A percentile compares a stretch with the other conserved stretches of the same genome.
phyloP scores from a whole-genome alignment of 1,140 invertebrate genomes.

The Maniola jurtina region DNA sequence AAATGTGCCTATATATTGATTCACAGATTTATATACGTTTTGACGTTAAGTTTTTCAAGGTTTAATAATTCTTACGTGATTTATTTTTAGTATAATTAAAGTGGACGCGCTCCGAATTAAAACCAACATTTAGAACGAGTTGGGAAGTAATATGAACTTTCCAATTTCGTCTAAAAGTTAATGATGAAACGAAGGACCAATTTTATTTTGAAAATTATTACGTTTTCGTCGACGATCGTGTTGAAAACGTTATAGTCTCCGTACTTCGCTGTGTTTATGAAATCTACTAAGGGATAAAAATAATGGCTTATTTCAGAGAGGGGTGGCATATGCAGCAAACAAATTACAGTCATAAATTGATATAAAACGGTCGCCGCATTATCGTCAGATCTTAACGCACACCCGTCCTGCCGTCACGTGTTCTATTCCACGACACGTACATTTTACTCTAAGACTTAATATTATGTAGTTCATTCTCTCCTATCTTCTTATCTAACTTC shows the following conservation, averaged over 20 bases:
- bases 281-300: not conserved
- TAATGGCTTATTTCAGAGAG: not conserved
- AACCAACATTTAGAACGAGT: no score
- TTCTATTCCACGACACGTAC: slow-evolving; percentile 74
- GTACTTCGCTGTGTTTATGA: not conserved
- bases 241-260: not conserved
- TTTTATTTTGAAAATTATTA: not conserved
- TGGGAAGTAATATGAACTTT: no score
- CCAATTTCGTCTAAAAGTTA: no score
- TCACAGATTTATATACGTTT: not conserved
- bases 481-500: slow-evolving; percentile 31
- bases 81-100: no score
- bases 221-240: no score
- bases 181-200: not conserved
- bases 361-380: slow-evolving; percentile 16
- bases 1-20: not conserved
- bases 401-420: slow-evolving; percentile 70
- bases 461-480: slow-evolving; percentile 23
- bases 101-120: no score
- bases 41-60: not conserved
- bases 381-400: slow-evolving; percentile 47
- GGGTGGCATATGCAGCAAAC: slow-evolving; percentile 12
- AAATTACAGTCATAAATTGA: slow-evolving; percentile 32
- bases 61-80: not conserved
- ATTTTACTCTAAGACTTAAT: slow-evolving; percentile 24